Evolutionary conservation across 2,888 invertebrate species (phyloP).

Genomic region (Eupithecia abbreviata): DNA sequence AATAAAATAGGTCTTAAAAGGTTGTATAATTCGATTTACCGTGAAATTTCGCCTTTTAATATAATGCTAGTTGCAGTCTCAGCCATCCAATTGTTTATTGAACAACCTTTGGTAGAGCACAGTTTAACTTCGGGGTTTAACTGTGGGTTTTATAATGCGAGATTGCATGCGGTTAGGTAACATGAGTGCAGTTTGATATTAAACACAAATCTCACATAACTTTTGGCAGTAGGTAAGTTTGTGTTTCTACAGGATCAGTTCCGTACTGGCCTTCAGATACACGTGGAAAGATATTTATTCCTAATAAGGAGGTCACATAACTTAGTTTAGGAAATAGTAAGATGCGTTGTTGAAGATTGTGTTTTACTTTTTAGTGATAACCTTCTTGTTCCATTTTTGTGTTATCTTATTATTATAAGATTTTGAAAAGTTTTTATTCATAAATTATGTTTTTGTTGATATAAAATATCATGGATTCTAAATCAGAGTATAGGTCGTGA

Average conservation of each 20-base stretch:
- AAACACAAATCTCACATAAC: neutral
- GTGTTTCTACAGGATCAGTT: neutral
- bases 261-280: too few species aligned
- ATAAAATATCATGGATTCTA: too few species aligned
- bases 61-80: neutral
- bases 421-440: too few species aligned
- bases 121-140: neutral
- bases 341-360: too few species aligned
- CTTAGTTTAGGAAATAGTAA: too few species aligned
- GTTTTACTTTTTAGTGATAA: too few species aligned
- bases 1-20: neutral
- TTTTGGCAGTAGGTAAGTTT: neutral
- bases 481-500: too few species aligned
- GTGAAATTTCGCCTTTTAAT: neutral
- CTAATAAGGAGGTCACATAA: too few species aligned
- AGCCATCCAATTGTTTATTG: neutral
- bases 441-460: too few species aligned
- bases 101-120: constrained; percentile 1
- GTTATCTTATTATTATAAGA: too few species aligned
- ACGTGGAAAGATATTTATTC: too few species aligned
- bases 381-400: too few species aligned
- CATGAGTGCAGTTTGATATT: neutral
- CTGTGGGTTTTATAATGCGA: constrained; percentile 2
- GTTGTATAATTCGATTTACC: constrained; percentile 5
- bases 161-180: neutral